phyloP scores from a whole-genome alignment of 2,113 vertebrate genomes.

The Pholis gunnellus region DNA sequence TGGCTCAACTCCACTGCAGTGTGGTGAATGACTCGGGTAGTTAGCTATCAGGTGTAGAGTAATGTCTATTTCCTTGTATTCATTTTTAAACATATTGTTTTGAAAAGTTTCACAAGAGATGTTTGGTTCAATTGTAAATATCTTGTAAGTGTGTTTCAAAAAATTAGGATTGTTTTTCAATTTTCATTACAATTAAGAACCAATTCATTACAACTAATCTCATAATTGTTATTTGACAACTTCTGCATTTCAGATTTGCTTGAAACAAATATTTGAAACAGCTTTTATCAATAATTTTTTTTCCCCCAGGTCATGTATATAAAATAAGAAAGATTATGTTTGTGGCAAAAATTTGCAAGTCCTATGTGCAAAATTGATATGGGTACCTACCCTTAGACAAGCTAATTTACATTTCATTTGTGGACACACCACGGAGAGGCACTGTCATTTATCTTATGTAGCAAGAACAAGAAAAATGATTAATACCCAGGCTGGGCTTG shows the following conservation, averaged over 20 bases:
- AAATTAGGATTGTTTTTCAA: not conserved
- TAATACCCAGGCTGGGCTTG: not conserved
- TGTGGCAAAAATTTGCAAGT: not conserved
- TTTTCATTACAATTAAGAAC: not conserved
- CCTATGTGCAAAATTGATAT: not conserved
- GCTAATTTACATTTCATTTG: not conserved
- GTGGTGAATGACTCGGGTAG: not conserved
- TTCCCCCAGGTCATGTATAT: not conserved
- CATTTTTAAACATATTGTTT: not conserved
- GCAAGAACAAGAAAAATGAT: not conserved
- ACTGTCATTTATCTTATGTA: not conserved
- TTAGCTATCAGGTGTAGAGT: not conserved
- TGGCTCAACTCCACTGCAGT: not conserved
- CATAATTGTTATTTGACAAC: not conserved
- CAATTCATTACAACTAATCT: not conserved
- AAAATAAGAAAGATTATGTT: not conserved
- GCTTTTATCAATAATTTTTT: not conserved
- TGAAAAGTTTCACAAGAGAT: not conserved
- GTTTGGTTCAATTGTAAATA: not conserved
- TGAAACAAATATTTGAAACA: not conserved
- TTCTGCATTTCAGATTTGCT: not conserved
- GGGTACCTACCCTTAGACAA: not conserved
- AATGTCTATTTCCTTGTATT: not conserved
- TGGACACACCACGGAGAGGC: slow-evolving; percentile 2
- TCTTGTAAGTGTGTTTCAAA: not conserved